These are phyloP conservation scores for Andrena camellia DNA, from an alignment of 2,888 invertebrate genomes.

Conservation along the genomic window DNA sequence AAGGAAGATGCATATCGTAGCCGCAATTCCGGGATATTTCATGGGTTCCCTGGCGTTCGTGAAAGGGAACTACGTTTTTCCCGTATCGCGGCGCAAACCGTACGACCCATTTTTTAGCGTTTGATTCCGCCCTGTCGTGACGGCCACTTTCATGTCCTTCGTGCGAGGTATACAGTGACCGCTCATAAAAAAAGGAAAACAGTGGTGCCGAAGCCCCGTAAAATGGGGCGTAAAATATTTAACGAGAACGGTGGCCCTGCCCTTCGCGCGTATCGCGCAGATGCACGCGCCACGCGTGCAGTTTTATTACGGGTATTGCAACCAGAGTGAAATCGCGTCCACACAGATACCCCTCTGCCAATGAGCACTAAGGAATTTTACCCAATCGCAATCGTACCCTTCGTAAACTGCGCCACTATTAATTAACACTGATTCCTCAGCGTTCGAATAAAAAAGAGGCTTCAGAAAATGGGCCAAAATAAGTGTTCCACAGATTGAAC, in stretches of 20 bases:
- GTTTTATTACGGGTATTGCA: constrained; percentile 36
- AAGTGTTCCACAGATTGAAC: background rate
- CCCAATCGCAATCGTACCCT: background rate
- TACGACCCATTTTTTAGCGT: constrained; percentile 10
- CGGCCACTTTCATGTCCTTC: constrained; percentile 60
- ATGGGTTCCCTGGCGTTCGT: constrained; percentile 4
- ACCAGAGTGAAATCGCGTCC: constrained; percentile 18
- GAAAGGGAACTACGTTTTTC: constrained; percentile 1
- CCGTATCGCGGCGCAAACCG: background rate
- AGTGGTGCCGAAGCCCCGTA: constrained; percentile 62
- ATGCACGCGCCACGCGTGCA: constrained; percentile 51
- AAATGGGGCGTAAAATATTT: constrained; percentile 77
- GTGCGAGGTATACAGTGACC: constrained; percentile 55
- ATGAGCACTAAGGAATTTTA: background rate
- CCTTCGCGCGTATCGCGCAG: constrained; percentile 56
- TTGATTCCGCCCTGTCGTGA: constrained; percentile 52
- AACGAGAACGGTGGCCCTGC: constrained; percentile 66
- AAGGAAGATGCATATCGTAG: constrained; percentile 1
- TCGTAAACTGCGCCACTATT: background rate
- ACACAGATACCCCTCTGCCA: background rate
- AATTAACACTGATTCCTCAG: too few relatives aligned
- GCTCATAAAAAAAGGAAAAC: constrained; percentile 50
- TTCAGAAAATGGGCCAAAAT: too few relatives aligned
- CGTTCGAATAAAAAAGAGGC: too few relatives aligned
- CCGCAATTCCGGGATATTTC: constrained; percentile 7